phyloP scores from a whole-genome alignment of 92 coral and sea anemone genomes.

The Zoanthus gigantus region DNA sequence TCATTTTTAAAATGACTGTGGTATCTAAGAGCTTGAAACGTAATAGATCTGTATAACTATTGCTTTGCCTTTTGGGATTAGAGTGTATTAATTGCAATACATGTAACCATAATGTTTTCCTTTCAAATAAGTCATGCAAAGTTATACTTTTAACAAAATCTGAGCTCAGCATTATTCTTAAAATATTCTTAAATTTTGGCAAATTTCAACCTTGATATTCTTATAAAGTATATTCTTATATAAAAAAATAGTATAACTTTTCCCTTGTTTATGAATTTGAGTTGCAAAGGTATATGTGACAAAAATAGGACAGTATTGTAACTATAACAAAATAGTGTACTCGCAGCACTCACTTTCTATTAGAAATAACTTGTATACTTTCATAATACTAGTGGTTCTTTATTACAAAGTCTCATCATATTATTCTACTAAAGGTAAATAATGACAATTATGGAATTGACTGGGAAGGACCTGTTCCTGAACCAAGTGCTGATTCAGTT shows the following conservation, averaged over 20 bases:
- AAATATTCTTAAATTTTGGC: no score
- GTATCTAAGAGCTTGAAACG: no score
- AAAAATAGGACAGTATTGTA: not conserved
- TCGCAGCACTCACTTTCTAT: no score
- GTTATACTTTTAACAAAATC: not conserved
- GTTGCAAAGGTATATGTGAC: not conserved
- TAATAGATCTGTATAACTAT: no score
- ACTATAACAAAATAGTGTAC: no score
- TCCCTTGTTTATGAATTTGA: not conserved
- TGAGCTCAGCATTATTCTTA: not conserved
- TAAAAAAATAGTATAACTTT: not conserved
- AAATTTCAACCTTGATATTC: no score
- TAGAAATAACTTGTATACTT: not conserved
- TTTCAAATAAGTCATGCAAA: not conserved
- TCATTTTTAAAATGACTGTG: no score
- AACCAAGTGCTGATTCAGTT: constrained; percentile 59
- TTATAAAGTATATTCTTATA: no score
- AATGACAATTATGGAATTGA: constrained; percentile 70
- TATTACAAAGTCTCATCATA: not conserved
- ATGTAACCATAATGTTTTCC: not conserved
- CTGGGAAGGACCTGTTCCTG: constrained; percentile 72
- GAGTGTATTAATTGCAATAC: not conserved
- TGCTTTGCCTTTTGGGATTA: no score
- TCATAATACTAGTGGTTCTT: not conserved
- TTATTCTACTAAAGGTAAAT: constrained; percentile 46